Base-by-base conservation (phyloP, 37 sponge, comb jelly and placozoan species). In the Sycon ciliatum region DNA sequence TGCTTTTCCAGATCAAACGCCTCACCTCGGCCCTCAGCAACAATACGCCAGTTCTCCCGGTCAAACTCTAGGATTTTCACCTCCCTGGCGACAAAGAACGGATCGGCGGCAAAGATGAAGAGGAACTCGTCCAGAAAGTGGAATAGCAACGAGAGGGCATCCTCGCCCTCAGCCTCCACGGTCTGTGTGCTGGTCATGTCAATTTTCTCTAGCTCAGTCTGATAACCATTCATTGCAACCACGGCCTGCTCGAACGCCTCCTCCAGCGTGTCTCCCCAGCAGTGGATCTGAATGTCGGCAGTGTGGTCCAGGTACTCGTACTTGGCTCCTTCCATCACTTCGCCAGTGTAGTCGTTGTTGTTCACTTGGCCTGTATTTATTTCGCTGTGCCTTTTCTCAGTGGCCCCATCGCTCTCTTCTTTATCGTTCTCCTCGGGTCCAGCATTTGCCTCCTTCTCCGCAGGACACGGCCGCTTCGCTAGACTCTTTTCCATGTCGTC, bases 51-150 rank as follows among this genome's bases (percentile, higher is more conserved):
- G n/a, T 88, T 81, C 36, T 76, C 79, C 32, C 38, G 65, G 38
- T 96, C 87, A 65, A 96, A 92, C 23, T 91, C 78, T n/a, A 84
- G 73, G 27, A 96, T 96, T 54, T 89, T 81, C 0, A 96, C 68
- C 55, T 65, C 56, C 87, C 86, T 65, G 0, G 93, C 83, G 26
- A 89, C 76, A 38, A 96, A 96, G 80, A 86, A 96, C 3, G 99
- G 99, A 16, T 96, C 99, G 52, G 89, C 99, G 22, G 76, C 79
- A 76, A 96, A 96, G 20, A 89, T 57, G 64, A 89, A 96, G 23
- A 96, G 71, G 49, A 85, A 89, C 64, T 96, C 99, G 53, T 96
- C 90, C 35, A 96, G 78, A 63, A 96, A 86, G 68, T 96, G 86
- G 62, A 73, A 96, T 32, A 96, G 83, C 49, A 96, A 78, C 3